Evolutionary conservation across 2,113 vertebrate species (phyloP).

Genomic region (Erpornis zantholeuca): DNA sequence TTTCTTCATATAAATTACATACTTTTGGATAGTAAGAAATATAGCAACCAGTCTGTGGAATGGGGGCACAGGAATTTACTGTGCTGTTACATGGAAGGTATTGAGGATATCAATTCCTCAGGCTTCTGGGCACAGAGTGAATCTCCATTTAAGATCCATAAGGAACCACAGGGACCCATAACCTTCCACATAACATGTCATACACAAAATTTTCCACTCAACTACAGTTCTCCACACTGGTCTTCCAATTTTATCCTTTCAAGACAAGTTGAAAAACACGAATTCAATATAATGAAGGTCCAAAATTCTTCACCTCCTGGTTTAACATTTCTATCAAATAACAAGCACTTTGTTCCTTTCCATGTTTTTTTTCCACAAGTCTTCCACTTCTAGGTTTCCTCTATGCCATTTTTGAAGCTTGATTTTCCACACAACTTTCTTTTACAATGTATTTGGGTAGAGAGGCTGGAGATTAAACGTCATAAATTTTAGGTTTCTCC

Average conservation of each 20-base stretch:
- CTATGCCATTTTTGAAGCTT: not conserved
- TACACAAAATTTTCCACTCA: not conserved
- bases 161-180: not conserved
- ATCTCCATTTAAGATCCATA: not conserved
- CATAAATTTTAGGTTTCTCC: not conserved
- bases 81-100: not conserved
- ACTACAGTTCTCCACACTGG: not conserved
- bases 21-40: not conserved
- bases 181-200: not conserved
- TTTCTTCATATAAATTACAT: not conserved
- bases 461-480: not conserved
- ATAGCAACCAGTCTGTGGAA: not conserved
- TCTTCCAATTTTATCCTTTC: not conserved
- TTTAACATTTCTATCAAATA: not conserved
- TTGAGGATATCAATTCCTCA: not conserved
- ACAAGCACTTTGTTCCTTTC: not conserved
- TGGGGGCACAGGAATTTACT: not conserved
- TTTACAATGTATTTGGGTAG: not conserved
- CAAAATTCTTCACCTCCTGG: not conserved
- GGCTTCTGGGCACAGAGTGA: not conserved
- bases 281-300: not conserved
- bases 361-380: not conserved
- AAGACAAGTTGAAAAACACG: not conserved
- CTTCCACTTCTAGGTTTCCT: not conserved
- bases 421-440: not conserved